These are phyloP conservation scores for Phenacoccus solenopsis DNA, from an alignment of 1,140 invertebrate species.

Conservation along the genomic window DNA sequence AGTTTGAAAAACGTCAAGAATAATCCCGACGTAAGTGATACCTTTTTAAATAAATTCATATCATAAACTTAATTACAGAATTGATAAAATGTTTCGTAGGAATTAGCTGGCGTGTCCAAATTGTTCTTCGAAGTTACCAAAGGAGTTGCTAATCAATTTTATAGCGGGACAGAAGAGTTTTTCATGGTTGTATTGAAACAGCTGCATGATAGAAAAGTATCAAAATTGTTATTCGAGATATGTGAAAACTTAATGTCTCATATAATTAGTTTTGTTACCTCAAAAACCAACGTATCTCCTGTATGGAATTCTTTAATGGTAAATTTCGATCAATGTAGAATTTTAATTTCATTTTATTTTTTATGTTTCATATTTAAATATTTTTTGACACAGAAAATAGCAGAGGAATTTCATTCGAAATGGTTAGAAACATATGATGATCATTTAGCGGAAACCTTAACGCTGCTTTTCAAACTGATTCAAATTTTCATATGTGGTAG, in stretches of 20 bases:
- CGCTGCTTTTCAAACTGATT: neutral
- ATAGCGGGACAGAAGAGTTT: conserved; percentile 56
- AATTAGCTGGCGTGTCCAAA: conserved; percentile 58
- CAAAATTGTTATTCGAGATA: conserved; percentile 46
- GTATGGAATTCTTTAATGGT: conserved; percentile 26
- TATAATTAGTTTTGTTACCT: conserved; percentile 41
- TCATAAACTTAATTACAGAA: neutral
- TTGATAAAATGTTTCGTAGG: conserved; percentile 34
- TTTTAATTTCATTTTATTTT: neutral
- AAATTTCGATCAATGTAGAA: conserved; percentile 15
- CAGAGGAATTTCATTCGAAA: conserved; percentile 18
- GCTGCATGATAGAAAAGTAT: conserved; percentile 39
- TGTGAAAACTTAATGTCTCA: conserved; percentile 45
- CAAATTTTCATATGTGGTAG: conserved; percentile 37
- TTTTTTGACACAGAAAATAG: conserved; percentile 19
- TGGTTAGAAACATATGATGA: conserved; percentile 20
- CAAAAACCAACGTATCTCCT: conserved; percentile 35
- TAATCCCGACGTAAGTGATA: conserved; percentile 46
- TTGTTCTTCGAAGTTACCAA: conserved; percentile 74
- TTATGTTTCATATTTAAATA: neutral
- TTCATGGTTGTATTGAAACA: conserved; percentile 46
- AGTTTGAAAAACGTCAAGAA: conserved; percentile 52
- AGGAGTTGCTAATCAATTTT: conserved; percentile 66
- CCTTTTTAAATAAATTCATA: neutral
- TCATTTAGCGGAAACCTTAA: neutral